A percentile compares a stretch with the other conserved stretches of the same genome.
Conservation (phyloP, 2,888 invertebrate genomes). For the Mesopsocus fuscifrons region DNA sequence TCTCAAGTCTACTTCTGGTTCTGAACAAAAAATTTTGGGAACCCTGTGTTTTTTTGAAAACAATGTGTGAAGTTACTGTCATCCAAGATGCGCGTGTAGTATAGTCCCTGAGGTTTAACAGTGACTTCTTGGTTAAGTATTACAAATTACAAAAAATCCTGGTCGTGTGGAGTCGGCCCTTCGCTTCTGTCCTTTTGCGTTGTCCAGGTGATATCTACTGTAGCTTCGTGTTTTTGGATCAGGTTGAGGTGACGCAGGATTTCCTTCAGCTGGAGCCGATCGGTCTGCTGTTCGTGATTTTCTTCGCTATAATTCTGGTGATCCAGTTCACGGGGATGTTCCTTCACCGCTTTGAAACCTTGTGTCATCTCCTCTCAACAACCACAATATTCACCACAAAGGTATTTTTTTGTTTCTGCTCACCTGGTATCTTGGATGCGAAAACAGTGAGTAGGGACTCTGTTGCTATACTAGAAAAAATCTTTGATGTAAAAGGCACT, state of each 20-base stretch:
- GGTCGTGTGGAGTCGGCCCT: background rate
- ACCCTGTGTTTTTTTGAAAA: too few species aligned
- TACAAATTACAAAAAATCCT: background rate
- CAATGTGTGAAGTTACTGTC: too few species aligned
- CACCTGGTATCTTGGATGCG: too few species aligned
- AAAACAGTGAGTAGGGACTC: too few species aligned
- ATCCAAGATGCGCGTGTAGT: too few species aligned
- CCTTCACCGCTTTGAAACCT: conserved; percentile 40
- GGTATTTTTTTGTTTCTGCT: background rate
- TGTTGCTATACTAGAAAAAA: too few species aligned
- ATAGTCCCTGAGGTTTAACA: background rate
- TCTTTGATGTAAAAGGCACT: too few species aligned
- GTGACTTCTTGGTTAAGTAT: background rate
- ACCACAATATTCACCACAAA: conserved; percentile 15
- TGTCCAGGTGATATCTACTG: too few species aligned
- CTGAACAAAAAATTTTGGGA: too few species aligned
- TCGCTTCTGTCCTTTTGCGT: too few species aligned
- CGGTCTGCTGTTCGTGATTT: conserved; percentile 38
- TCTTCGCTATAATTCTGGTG: conserved; percentile 36
- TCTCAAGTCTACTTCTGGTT: too few species aligned
- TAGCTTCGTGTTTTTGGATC: too few species aligned
- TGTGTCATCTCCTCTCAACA: conserved; percentile 34
- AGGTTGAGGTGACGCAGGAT: conserved; percentile 26
- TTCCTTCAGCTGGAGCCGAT: conserved; percentile 37
- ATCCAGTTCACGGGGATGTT: conserved; percentile 45